Conservation (phyloP, 1,140 invertebrate species). For the Dinoponera quadriceps region DNA sequence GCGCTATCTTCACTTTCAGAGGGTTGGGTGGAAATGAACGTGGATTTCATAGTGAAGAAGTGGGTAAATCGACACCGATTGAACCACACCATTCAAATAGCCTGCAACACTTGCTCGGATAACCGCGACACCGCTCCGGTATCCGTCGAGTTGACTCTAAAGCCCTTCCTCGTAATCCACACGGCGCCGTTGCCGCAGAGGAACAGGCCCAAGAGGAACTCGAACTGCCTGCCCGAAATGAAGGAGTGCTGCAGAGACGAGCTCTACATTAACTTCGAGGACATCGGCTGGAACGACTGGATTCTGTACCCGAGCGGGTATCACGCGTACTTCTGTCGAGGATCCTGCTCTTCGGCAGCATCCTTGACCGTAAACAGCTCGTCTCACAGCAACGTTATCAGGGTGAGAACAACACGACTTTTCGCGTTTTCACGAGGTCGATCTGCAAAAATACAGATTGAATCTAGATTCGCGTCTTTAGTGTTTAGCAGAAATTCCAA, state of each 20-base stretch:
- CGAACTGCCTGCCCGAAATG: slow-evolving; percentile 89
- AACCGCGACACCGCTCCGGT: slow-evolving; percentile 87
- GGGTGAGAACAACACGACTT: slow-evolving; percentile 85
- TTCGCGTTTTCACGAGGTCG: not conserved
- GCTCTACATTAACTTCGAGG: slow-evolving; percentile 92
- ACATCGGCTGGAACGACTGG: slow-evolving; percentile 95
- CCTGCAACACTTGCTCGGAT: slow-evolving; percentile 91
- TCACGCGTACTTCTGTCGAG: slow-evolving; percentile 94
- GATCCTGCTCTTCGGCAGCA: slow-evolving; percentile 90
- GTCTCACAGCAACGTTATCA: slow-evolving; percentile 90
- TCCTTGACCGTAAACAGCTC: slow-evolving; percentile 89
- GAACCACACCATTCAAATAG: slow-evolving; percentile 90
- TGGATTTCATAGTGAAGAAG: slow-evolving; percentile 89
- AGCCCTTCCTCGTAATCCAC: slow-evolving; percentile 91
- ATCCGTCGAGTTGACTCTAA: slow-evolving; percentile 88
- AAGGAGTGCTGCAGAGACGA: slow-evolving; percentile 94
- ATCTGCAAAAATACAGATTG: too few relatives aligned
- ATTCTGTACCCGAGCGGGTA: slow-evolving; percentile 93
- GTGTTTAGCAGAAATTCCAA: too few relatives aligned
- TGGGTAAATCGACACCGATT: slow-evolving; percentile 90
- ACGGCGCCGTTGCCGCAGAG: slow-evolving; percentile 86
- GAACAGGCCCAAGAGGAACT: slow-evolving; percentile 88
- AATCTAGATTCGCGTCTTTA: too few relatives aligned
- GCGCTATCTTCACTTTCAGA: slow-evolving; percentile 85
- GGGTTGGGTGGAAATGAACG: slow-evolving; percentile 92